phyloP scores from a whole-genome alignment of 2,888 invertebrate genomes.

The Metellina segmentata region DNA sequence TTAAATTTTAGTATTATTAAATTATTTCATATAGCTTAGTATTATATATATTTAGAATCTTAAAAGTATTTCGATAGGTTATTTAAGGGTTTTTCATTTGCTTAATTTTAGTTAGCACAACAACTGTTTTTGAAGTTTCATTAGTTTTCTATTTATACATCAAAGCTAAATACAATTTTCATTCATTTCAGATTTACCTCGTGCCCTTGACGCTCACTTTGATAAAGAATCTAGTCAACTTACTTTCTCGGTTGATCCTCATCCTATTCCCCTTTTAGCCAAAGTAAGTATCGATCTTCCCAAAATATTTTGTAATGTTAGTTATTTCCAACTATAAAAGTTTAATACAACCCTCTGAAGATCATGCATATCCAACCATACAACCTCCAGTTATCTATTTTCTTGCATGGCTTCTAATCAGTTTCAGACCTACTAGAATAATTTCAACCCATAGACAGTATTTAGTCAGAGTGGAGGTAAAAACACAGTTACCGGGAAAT shows the following conservation, averaged over 20 bases:
- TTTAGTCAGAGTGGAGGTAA: too few species aligned
- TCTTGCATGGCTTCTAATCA: too few species aligned
- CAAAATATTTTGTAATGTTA: too few species aligned
- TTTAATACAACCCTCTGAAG: too few species aligned
- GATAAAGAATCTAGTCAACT: slow-evolving; percentile 77
- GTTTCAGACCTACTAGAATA: too few species aligned
- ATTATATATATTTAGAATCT: not conserved
- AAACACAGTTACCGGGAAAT: too few species aligned
- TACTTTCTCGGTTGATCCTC: slow-evolving; percentile 76
- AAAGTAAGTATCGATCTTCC: slow-evolving; percentile 56
- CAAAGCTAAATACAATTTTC: not conserved
- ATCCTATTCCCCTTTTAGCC: slow-evolving; percentile 77
- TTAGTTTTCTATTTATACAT: not conserved
- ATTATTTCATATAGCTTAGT: not conserved
- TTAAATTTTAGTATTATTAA: not conserved
- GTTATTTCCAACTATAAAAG: too few species aligned
- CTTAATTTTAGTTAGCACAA: not conserved
- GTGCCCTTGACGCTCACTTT: slow-evolving; percentile 78
- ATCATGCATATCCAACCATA: too few species aligned
- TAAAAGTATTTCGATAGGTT: not conserved
- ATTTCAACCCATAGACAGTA: too few species aligned
- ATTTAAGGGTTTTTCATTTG: not conserved
- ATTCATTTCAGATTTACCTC: slow-evolving; percentile 77
- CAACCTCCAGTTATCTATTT: too few species aligned
- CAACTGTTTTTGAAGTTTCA: not conserved